phyloP scores from a whole-genome alignment of 2,797 vertebrate genomes.

The Pseudochromis fuscus region DNA sequence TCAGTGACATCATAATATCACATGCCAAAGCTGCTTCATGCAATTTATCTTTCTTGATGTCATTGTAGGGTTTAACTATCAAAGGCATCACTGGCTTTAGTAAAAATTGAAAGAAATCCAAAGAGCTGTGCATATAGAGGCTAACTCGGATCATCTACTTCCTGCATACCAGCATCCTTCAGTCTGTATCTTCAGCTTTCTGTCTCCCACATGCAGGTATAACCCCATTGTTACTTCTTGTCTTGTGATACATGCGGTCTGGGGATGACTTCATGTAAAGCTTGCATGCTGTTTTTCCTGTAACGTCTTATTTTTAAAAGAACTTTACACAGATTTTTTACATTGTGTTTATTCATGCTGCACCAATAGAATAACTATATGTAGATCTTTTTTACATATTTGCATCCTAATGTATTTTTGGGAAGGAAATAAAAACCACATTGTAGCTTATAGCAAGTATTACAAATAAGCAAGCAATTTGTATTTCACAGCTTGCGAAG shows the following conservation, averaged over 20 bases:
- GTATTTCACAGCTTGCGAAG: slow-evolving; percentile 17
- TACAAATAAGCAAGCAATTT: slow-evolving; percentile 25
- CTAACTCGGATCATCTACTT: slow-evolving; percentile 48
- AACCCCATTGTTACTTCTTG: slow-evolving; percentile 36
- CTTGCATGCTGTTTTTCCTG: slow-evolving; percentile 10
- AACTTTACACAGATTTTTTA: slow-evolving; percentile 26
- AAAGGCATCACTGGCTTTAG: slow-evolving; percentile 39
- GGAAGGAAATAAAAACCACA: background rate
- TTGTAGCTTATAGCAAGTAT: slow-evolving; percentile 10
- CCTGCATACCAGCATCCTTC: slow-evolving; percentile 58
- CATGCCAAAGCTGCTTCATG: background rate
- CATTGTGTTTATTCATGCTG: background rate
- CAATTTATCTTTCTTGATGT: slow-evolving; percentile 34
- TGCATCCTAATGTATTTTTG: background rate
- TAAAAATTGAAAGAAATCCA: slow-evolving; percentile 58
- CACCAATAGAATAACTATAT: background rate
- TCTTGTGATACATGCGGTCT: slow-evolving; percentile 38
- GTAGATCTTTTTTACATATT: background rate
- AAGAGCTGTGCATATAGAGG: slow-evolving; percentile 28
- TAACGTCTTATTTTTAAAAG: background rate
- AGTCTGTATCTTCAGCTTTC: slow-evolving; percentile 36
- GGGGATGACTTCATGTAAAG: slow-evolving; percentile 27
- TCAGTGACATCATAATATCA: background rate
- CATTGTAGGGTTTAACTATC: slow-evolving; percentile 16
- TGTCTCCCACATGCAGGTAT: slow-evolving; percentile 45